phyloP scores from a whole-genome alignment of 2,113 vertebrate genomes.

The Ancistrus triradiatus region DNA sequence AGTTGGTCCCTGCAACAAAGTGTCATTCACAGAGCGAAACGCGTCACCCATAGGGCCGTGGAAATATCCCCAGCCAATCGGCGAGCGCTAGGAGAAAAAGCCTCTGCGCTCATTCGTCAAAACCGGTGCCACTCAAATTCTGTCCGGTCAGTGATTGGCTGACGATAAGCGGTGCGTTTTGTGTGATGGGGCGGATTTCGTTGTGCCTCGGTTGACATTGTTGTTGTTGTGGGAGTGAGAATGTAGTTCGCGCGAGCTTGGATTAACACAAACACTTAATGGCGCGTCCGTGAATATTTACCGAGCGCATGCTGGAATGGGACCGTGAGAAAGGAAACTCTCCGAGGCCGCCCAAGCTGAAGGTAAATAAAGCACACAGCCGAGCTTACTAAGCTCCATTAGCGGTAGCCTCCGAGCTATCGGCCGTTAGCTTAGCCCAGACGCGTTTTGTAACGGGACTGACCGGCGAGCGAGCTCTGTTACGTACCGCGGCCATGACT shows the following conservation, averaged over 20 bases:
- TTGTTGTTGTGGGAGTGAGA: conserved; percentile 76
- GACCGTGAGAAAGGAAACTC: conserved; percentile 54
- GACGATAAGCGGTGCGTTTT: background rate
- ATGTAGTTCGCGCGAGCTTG: conserved; percentile 61
- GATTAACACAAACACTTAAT: conserved; percentile 33
- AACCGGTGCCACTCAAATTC: conserved; percentile 18
- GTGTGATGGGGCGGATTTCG: conserved; percentile 52
- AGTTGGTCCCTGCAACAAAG: conserved; percentile 10
- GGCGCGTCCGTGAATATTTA: background rate
- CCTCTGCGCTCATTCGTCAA: conserved; percentile 52
- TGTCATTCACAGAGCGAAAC: conserved; percentile 47
- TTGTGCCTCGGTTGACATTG: conserved; percentile 61
- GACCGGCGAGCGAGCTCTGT: conserved; percentile 1
- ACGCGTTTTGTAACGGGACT: conserved; percentile 18
- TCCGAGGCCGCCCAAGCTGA: conserved; percentile 53
- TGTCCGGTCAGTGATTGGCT: conserved; percentile 25
- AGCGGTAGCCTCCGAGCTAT: conserved; percentile 18
- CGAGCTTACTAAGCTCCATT: conserved; percentile 39
- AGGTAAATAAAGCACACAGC: conserved; percentile 63
- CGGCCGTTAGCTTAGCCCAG: conserved; percentile 4
- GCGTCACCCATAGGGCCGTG: conserved; percentile 46
- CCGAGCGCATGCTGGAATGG: conserved; percentile 34
- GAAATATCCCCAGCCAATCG: conserved; percentile 1
- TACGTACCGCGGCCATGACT: too few species aligned
- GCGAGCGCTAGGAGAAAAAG: background rate